These are phyloP conservation scores for Enteromius argenteus DNA, from an alignment of 2,797 vertebrate genomes.

Conservation along the genomic window DNA sequence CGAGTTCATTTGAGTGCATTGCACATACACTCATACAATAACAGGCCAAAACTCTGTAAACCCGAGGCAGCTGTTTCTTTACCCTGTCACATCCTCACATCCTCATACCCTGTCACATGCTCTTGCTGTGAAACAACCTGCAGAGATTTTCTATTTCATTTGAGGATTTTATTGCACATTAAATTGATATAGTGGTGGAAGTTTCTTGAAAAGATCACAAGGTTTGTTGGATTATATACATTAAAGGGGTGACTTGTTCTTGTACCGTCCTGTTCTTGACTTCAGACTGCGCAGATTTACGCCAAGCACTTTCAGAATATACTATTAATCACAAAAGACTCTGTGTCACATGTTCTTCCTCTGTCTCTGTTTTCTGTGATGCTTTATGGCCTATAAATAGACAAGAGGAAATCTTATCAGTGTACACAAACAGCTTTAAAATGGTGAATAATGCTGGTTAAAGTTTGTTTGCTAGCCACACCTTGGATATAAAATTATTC, in stretches of 20 bases:
- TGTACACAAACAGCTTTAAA: conserved; percentile 4
- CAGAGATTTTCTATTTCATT: conserved; percentile 18
- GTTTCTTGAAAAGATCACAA: neutral
- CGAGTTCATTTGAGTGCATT: conserved; percentile 4
- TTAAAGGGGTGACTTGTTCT: neutral
- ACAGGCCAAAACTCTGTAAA: neutral
- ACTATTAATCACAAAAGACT: neutral
- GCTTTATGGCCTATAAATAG: neutral
- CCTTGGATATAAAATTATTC: neutral
- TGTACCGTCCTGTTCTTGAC: neutral
- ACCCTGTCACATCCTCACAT: neutral
- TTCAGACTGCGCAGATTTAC: neutral
- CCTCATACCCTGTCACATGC: neutral
- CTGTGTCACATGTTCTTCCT: neutral
- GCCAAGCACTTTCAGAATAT: neutral
- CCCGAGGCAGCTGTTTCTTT: neutral
- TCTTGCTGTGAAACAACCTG: conserved; percentile 15
- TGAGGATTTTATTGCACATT: neutral
- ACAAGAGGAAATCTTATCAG: neutral
- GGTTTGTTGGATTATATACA: neutral
- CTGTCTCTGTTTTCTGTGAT: neutral
- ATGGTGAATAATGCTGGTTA: neutral
- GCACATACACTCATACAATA: conserved; percentile 4
- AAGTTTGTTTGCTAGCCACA: neutral
- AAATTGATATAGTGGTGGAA: neutral